Evolutionary conservation across 2,888 invertebrate genomes (phyloP).

Genomic region (Pristionchus maxplancki): DNA sequence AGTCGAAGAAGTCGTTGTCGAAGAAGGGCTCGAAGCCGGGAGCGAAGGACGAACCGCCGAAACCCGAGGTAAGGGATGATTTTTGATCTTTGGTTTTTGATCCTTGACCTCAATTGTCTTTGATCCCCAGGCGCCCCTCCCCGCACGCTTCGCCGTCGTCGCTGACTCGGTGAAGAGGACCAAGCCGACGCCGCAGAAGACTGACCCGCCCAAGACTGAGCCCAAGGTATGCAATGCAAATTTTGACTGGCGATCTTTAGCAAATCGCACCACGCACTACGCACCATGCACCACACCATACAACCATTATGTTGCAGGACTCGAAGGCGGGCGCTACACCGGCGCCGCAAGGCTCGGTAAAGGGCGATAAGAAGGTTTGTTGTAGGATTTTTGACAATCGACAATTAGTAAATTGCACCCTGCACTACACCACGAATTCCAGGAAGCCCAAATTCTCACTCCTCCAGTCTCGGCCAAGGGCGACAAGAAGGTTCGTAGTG

Average conservation of each 20-base stretch:
- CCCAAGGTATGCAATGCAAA: neutral
- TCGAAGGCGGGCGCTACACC: neutral
- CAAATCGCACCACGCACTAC: too few relatives aligned
- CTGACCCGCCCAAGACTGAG: slow-evolving; percentile 44
- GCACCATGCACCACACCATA: neutral
- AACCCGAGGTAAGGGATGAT: neutral
- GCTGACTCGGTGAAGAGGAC: neutral
- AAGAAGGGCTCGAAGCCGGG: slow-evolving; percentile 5
- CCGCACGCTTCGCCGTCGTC: neutral
- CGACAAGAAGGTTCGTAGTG: neutral
- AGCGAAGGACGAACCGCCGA: neutral
- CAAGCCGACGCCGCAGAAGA: neutral
- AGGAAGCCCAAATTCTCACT: neutral
- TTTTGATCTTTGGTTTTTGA: neutral
- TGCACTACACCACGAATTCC: neutral
- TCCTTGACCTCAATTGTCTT: too few relatives aligned
- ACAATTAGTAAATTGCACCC: neutral
- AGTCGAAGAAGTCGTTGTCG: neutral
- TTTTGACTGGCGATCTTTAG: neutral
- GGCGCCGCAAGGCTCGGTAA: neutral
- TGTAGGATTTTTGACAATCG: neutral
- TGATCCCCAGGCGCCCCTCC: neutral
- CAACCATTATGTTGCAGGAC: neutral
- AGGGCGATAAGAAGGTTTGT: neutral
- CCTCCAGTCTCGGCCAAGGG: neutral